A percentile compares a stretch with the other conserved stretches of the same genome.
Evolutionary conservation across 2,888 invertebrate genomes (phyloP).

Genomic region (Napeogenes sylphis): DNA sequence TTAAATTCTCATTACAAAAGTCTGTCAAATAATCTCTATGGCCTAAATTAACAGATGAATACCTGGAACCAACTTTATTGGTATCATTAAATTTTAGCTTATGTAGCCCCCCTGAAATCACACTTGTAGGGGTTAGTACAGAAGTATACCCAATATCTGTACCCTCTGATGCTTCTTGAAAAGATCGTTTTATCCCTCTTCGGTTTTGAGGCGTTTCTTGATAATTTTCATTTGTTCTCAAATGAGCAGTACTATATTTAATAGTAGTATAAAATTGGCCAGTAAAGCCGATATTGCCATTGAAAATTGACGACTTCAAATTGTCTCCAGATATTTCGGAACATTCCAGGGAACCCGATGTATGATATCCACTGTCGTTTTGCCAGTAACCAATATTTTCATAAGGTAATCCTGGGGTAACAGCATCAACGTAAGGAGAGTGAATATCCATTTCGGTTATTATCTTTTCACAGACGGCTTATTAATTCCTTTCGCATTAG

Average conservation of each 20-base stretch:
- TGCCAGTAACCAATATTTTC: constrained; percentile 51
- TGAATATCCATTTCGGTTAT: constrained; percentile 53
- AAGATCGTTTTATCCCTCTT: constrained; percentile 56
- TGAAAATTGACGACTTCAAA: constrained; percentile 43
- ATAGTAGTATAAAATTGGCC: constrained; percentile 43
- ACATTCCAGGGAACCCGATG: constrained; percentile 59
- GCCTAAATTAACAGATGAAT: constrained; percentile 25
- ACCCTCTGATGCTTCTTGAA: constrained; percentile 47
- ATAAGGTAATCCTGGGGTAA: constrained; percentile 49
- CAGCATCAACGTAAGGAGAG: constrained; percentile 48
- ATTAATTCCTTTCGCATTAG: constrained; percentile 7
- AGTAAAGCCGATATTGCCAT: constrained; percentile 42
- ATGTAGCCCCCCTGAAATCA: constrained; percentile 62
- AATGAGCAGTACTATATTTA: constrained; percentile 33
- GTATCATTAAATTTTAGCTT: constrained; percentile 59
- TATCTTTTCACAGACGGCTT: constrained; percentile 5
- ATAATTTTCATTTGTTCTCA: constrained; percentile 31
- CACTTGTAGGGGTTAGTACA: constrained; percentile 61
- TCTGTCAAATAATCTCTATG: constrained; percentile 18
- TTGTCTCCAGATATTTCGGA: constrained; percentile 54
- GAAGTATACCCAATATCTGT: constrained; percentile 38
- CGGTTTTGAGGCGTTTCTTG: constrained; percentile 49
- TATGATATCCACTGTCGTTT: constrained; percentile 73
- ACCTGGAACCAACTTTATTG: constrained; percentile 38
- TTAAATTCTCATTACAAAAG: constrained; percentile 22